These are phyloP conservation scores for Lanius collurio DNA, from an alignment of 2,113 vertebrate species.

Conservation along the genomic window DNA sequence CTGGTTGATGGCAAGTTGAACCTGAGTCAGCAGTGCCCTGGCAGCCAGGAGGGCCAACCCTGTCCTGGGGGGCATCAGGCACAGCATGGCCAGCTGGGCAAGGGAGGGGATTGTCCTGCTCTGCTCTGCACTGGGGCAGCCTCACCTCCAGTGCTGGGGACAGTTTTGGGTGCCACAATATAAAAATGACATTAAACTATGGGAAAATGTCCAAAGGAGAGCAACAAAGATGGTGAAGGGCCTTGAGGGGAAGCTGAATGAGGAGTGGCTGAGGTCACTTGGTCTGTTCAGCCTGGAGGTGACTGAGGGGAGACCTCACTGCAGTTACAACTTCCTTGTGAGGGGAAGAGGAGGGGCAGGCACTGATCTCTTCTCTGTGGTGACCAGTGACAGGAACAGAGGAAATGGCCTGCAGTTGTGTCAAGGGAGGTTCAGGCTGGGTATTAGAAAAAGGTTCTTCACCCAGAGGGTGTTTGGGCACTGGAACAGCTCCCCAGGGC, in stretches of 20 bases:
- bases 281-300: not conserved
- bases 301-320: not conserved
- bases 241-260: fast-evolving
- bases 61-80: not conserved
- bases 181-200: not conserved
- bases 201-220: fast-evolving
- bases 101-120: not conserved
- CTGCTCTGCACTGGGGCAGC: fast-evolving
- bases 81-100: fast-evolving
- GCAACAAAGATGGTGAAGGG: fast-evolving
- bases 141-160: fast-evolving
- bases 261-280: not conserved
- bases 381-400: not conserved
- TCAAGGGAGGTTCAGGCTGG: not conserved
- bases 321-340: fast-evolving
- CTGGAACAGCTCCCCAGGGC: not conserved
- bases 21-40: not conserved
- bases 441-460: not conserved
- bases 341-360: not conserved
- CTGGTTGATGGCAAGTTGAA: fast-evolving
- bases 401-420: fast-evolving
- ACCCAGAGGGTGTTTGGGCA: fast-evolving
- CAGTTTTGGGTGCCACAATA: fast-evolving
- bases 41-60: fast-evolving
- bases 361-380: not conserved